Percentiles rank a stretch among this genome's conserved stretches.
These are phyloP conservation scores for Vanessa cardui DNA, from an alignment of 2,888 invertebrate species.

Conservation along the genomic window DNA sequence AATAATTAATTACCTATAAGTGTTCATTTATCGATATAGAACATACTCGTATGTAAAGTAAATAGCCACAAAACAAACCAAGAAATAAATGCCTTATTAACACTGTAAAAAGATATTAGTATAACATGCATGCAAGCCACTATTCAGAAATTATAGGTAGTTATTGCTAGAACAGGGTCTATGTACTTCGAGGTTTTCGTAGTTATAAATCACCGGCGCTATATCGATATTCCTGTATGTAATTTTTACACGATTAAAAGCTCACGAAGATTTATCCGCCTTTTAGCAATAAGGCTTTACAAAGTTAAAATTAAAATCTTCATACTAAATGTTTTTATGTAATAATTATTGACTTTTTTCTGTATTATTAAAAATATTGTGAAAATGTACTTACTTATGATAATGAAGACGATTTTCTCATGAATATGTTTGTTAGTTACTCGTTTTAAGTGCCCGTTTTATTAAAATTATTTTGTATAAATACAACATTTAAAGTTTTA, in stretches of 20 bases:
- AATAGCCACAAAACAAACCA: conserved; percentile 24
- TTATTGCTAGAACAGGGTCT: conserved; percentile 47
- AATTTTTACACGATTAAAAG: conserved; percentile 38
- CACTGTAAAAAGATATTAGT: conserved; percentile 34
- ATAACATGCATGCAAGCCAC: conserved; percentile 47
- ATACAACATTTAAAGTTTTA: conserved; percentile 2
- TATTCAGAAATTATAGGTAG: conserved; percentile 38
- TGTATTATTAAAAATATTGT: conserved; percentile 40
- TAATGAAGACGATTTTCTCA: conserved; percentile 17
- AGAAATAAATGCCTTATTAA: conserved; percentile 38
- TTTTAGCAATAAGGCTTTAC: conserved; percentile 67
- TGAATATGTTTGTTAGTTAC: conserved; percentile 14
- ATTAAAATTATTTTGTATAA: conserved; percentile 10
- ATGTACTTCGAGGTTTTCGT: conserved; percentile 38
- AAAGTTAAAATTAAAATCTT: conserved; percentile 45
- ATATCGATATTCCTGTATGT: conserved; percentile 29
- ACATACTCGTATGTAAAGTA: conserved; percentile 28
- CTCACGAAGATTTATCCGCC: conserved; percentile 73
- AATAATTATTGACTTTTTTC: conserved; percentile 41
- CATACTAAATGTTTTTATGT: conserved; percentile 48
- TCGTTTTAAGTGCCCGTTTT: conserved; percentile 21
- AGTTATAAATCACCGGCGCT: conserved; percentile 29
- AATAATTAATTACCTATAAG: conserved; percentile 19
- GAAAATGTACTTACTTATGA: conserved; percentile 35
- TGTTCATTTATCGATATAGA: conserved; percentile 19